These are phyloP conservation scores for Sisyra nigra DNA, from an alignment of 2,888 invertebrate genomes.

Conservation along the genomic window DNA sequence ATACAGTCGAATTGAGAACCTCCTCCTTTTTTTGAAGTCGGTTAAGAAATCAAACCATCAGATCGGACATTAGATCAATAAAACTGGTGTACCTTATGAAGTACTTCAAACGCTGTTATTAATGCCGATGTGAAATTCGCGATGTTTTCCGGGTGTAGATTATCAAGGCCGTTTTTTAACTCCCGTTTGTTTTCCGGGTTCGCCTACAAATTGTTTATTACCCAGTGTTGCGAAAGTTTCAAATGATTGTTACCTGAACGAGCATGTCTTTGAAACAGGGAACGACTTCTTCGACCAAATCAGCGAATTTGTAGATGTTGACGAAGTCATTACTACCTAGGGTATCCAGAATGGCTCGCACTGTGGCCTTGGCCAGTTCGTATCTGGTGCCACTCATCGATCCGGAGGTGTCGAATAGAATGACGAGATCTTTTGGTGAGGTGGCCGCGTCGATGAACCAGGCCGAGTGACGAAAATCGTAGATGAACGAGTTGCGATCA, in stretches of 20 bases:
- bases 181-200: conserved; percentile 69
- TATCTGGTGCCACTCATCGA: conserved; percentile 74
- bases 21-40: too few relatives aligned
- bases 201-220: conserved; percentile 38
- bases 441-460: conserved; percentile 98
- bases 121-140: conserved; percentile 88
- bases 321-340: conserved; percentile 95
- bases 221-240: conserved; percentile 9
- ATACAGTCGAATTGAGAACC: too few relatives aligned
- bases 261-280: conserved; percentile 82
- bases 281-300: conserved; percentile 66
- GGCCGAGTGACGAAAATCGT: conserved; percentile 84
- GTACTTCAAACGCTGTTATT: conserved; percentile 80
- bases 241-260: conserved; percentile 79
- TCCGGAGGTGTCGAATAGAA: conserved; percentile 82
- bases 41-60: neutral
- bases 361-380: conserved; percentile 76
- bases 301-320: conserved; percentile 83
- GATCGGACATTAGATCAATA: conserved; percentile 3
- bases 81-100: conserved; percentile 52
- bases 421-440: conserved; percentile 91
- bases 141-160: conserved; percentile 57
- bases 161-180: conserved; percentile 58
- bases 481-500: conserved; percentile 40
- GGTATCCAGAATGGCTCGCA: conserved; percentile 80